phyloP scores from a whole-genome alignment of 1,140 invertebrate species.

The Bilobella aurantiaca region DNA sequence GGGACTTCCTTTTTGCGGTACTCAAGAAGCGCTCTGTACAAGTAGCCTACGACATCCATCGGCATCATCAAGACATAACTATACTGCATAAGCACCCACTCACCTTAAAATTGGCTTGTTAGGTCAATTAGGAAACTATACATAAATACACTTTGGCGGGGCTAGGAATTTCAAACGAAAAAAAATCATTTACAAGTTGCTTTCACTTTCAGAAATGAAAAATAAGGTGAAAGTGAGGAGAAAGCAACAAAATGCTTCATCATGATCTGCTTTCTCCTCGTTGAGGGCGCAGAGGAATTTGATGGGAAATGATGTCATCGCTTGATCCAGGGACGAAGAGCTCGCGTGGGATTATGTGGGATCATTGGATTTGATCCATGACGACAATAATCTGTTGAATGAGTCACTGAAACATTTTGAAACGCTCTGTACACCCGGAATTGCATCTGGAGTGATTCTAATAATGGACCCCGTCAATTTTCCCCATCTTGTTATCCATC shows the following conservation, averaged over 20 bases:
- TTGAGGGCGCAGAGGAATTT: background rate
- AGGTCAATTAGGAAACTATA: background rate
- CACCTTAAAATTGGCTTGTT: background rate
- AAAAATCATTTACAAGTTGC: background rate
- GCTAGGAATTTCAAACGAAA: background rate
- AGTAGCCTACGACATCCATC: no score
- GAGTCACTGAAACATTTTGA: constrained; percentile 15
- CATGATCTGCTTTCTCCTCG: no score
- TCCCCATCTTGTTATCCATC: constrained; percentile 8
- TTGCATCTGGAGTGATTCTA: constrained; percentile 6
- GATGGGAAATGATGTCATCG: background rate
- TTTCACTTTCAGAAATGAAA: no score
- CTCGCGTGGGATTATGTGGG: constrained; percentile 21
- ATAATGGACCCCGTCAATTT: constrained; percentile 3
- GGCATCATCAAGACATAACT: background rate
- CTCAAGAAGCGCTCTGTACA: no score
- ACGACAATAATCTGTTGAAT: constrained; percentile 29
- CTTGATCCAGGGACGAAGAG: background rate
- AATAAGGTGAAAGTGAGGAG: no score
- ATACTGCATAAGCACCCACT: background rate
- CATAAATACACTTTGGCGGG: background rate
- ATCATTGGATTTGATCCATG: constrained; percentile 12
- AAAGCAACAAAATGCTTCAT: no score
- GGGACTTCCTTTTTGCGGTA: no score
- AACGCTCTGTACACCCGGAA: background rate